Base-by-base conservation (phyloP, 2,888 invertebrate genomes). In the Steinernema hermaphroditum region DNA sequence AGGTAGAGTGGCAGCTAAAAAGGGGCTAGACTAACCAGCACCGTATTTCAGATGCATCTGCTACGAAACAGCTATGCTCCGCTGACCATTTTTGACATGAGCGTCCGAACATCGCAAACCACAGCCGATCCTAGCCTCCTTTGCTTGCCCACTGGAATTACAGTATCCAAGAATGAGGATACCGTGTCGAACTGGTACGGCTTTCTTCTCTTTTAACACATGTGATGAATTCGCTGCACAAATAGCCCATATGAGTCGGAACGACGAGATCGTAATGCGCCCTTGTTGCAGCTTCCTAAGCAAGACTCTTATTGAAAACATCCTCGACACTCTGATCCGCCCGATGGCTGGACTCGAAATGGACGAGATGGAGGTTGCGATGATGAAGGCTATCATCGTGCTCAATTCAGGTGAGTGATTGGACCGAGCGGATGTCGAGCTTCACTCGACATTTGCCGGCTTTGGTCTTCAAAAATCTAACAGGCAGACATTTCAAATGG, bases 41-140 rank as follows among this genome's bases (percentile, higher is more conserved):
- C 24, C 54, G 4, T 12, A 50, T 24, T 50, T 12, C 50, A 78
- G 80, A 77, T 80, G 70, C 73, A 75, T 12, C 75, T 83, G 41
- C 72, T 82, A 57, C 78, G 80, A 27, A 74, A 80, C 44, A 75
- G 77, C 46, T 84, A 78, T 62, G 75, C 81, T 14, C 76, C 83
- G 43, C 71, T 84, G 57, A 80, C 78, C 9, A 75, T 84, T 16
- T 78, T 84, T 70, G 82, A 84, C 71, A 81, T 78, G n/a, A 72
- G 72, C 8, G 44, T 37, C 32, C 77, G 77, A 19, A 76, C 75
- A 22, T 19, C 27, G 19, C 49, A 71, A 14, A 50, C 76, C 8
- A 78, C 78, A 12, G 75, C 73, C 43, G 78, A 81, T 68, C 68
- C 62, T 19, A 79, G 73, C 16, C 70, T 78, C 41, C 57, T 78